Evolutionary conservation across 2,888 invertebrate species (phyloP).

Genomic region (Cepaea hortensis): DNA sequence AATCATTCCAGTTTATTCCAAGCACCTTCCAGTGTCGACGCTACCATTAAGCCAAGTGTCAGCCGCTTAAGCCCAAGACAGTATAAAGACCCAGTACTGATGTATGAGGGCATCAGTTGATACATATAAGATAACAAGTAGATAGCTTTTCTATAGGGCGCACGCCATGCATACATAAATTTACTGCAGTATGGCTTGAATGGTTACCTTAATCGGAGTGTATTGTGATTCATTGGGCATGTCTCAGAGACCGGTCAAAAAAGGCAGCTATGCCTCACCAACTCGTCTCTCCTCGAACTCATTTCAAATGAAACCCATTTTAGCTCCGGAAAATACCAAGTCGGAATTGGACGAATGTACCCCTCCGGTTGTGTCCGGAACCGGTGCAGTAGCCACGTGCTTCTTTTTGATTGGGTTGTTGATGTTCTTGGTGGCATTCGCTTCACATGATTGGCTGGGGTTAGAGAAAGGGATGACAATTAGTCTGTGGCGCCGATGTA

Average conservation of each 20-base stretch:
- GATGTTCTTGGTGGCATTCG: constrained; percentile 56
- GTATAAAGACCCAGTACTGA: too few species aligned
- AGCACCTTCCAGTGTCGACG: too few species aligned
- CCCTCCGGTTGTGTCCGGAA: constrained; percentile 47
- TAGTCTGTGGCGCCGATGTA: constrained; percentile 54
- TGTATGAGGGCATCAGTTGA: too few species aligned
- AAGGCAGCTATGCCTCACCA: constrained; percentile 6
- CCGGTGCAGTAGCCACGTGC: constrained; percentile 51
- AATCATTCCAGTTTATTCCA: too few species aligned
- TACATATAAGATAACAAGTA: too few species aligned
- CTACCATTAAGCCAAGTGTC: too few species aligned
- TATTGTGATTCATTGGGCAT: neutral
- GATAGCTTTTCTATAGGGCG: too few species aligned
- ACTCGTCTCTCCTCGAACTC: neutral
- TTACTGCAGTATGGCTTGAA: too few species aligned
- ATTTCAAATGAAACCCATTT: constrained; percentile 17
- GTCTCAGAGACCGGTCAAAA: constrained; percentile 15
- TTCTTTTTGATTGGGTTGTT: constrained; percentile 53
- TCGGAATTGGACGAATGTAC: constrained; percentile 30
- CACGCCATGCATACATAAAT: too few species aligned
- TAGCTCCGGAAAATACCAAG: neutral
- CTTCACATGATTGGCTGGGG: constrained; percentile 56
- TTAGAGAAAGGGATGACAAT: constrained; percentile 52
- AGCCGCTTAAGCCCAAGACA: too few species aligned
- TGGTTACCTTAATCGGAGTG: too few species aligned